A percentile compares a stretch with the other conserved stretches of the same genome.
These are phyloP conservation scores for Mormyrus lacerda DNA, from an alignment of 2,113 vertebrate genomes.

Conservation along the genomic window DNA sequence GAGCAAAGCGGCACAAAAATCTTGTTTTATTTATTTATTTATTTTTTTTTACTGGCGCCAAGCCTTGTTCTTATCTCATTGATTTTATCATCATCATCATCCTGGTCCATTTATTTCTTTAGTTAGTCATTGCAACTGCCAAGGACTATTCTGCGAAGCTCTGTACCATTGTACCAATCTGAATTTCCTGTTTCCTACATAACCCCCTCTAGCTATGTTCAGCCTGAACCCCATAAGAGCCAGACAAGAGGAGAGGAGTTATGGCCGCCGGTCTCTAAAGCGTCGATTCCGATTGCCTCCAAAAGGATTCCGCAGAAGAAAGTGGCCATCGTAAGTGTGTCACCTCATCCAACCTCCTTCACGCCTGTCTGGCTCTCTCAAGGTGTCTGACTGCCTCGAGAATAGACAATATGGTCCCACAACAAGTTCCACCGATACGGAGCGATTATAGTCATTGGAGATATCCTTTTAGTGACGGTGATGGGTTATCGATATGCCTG, in stretches of 20 bases:
- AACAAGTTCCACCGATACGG: neutral
- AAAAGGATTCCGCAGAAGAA: neutral
- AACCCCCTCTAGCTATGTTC: slow-evolving; percentile 5
- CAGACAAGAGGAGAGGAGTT: neutral
- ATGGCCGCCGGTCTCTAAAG: neutral
- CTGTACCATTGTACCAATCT: neutral
- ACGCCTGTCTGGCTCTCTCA: slow-evolving; percentile 9
- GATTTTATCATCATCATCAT: neutral
- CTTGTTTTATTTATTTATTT: too few relatives aligned
- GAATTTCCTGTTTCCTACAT: neutral
- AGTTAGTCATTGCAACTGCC: neutral
- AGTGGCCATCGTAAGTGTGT: slow-evolving; percentile 2
- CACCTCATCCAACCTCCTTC: slow-evolving; percentile 1
- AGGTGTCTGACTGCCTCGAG: neutral
- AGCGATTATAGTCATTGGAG: slow-evolving; percentile 3
- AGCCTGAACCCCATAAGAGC: neutral
- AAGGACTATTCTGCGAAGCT: neutral
- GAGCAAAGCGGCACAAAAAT: neutral
- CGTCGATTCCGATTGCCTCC: neutral
- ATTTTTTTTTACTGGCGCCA: neutral
- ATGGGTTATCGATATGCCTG: slow-evolving; percentile 6
- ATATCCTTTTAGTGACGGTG: neutral
- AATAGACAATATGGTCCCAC: neutral
- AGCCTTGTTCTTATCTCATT: neutral
- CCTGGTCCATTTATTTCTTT: neutral